Conservation (phyloP, 2,113 vertebrate genomes). For the Phaethon lepturus region DNA sequence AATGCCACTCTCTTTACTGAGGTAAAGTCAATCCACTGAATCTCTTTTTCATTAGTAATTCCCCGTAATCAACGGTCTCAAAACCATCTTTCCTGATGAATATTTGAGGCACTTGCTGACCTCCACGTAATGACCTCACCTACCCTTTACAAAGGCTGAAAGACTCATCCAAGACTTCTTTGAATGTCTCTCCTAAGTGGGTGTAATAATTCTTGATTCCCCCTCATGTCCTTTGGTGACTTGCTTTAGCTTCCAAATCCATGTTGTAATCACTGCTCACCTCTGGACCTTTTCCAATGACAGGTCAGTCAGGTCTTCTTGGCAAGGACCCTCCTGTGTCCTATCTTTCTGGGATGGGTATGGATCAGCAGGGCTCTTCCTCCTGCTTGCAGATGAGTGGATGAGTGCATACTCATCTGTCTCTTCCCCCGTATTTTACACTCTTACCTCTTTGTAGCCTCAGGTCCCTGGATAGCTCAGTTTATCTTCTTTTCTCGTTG, state of each 20-base stretch:
- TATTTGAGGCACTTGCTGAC: neutral
- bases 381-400: neutral
- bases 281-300: neutral
- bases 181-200: neutral
- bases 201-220: neutral
- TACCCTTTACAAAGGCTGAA: neutral
- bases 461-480: neutral
- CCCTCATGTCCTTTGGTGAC: neutral
- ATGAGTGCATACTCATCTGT: neutral
- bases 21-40: neutral
- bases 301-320: neutral
- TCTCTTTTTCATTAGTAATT: neutral
- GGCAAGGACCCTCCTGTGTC: neutral
- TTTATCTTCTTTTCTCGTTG: neutral
- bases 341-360: neutral
- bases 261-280: rapidly evolving
- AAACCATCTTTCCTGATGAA: neutral
- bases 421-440: neutral
- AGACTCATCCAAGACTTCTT: neutral
- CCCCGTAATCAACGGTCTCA: neutral
- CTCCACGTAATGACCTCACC: neutral
- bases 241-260: neutral
- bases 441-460: neutral
- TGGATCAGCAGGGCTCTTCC: neutral
- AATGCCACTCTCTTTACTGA: neutral